These are phyloP conservation scores for Lapara coniferarum DNA, from an alignment of 2,888 invertebrate species.

Conservation along the genomic window DNA sequence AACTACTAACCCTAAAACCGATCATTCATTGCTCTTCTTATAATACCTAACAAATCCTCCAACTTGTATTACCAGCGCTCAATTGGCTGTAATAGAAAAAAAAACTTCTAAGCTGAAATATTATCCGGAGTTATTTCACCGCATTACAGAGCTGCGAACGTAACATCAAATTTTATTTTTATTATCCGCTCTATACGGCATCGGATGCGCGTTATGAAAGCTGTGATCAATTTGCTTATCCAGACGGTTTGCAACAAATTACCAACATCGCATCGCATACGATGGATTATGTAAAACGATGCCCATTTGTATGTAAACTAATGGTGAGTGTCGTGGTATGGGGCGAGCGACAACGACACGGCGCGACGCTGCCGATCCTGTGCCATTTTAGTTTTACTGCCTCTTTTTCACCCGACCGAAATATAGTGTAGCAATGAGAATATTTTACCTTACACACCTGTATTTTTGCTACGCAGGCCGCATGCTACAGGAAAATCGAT, in stretches of 20 bases:
- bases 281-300: constrained; percentile 82
- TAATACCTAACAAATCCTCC: not conserved
- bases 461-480: constrained; percentile 1
- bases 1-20: not conserved
- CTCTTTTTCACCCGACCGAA: constrained; percentile 32
- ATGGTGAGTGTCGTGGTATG: constrained; percentile 72
- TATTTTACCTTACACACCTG: constrained; percentile 10
- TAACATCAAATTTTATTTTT: constrained; percentile 31
- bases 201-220: constrained; percentile 69
- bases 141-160: constrained; percentile 23
- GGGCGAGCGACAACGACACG: constrained; percentile 45
- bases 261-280: constrained; percentile 65
- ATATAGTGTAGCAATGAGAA: constrained; percentile 4
- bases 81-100: constrained; percentile 20
- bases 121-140: constrained; percentile 22
- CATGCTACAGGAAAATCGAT: not conserved
- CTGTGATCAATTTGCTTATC: constrained; percentile 78
- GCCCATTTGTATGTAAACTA: constrained; percentile 82
- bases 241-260: constrained; percentile 80
- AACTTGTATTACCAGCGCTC: constrained; percentile 21
- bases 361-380: constrained; percentile 40
- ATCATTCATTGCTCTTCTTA: not conserved
- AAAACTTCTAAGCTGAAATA: constrained; percentile 14
- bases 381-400: constrained; percentile 40
- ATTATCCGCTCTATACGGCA: constrained; percentile 47